A percentile compares a stretch with the other conserved stretches of the same genome.
Evolutionary conservation across 2,113 vertebrate genomes (phyloP).

Genomic region (Apteryx mantelli): DNA sequence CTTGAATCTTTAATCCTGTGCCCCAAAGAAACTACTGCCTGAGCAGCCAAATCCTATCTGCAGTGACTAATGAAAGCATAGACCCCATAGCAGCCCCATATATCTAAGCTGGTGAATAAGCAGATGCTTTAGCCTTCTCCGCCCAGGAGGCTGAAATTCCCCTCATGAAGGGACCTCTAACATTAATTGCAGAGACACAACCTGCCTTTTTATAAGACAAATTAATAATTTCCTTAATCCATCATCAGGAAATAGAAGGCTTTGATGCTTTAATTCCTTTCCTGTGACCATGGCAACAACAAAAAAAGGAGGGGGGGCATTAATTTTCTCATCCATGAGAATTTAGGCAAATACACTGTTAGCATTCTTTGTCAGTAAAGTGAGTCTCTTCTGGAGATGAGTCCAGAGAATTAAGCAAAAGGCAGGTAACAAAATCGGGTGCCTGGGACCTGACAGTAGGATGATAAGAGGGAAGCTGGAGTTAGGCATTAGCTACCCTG

Average conservation of each 20-base stretch:
- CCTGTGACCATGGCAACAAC: slow-evolving; percentile 72
- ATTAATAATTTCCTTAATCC: slow-evolving; percentile 70
- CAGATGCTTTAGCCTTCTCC: slow-evolving; percentile 32
- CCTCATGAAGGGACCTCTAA: slow-evolving; percentile 52
- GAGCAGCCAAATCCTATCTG: slow-evolving; percentile 44
- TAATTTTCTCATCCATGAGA: slow-evolving; percentile 61
- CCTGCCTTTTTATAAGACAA: slow-evolving; percentile 58
- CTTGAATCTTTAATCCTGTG: slow-evolving; percentile 58
- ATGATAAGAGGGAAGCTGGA: not conserved
- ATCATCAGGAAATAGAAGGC: slow-evolving; percentile 57
- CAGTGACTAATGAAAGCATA: slow-evolving; percentile 38
- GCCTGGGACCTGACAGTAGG: not conserved
- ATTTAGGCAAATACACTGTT: slow-evolving; percentile 30
- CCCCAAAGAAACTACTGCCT: slow-evolving; percentile 58
- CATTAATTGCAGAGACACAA: slow-evolving; percentile 58
- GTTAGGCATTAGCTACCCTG: not conserved
- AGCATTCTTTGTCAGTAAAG: not conserved
- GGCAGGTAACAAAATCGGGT: not conserved
- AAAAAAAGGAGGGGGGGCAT: not conserved
- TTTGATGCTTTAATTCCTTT: slow-evolving; percentile 71
- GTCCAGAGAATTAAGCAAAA: slow-evolving; percentile 6
- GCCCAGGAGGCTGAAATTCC: slow-evolving; percentile 65
- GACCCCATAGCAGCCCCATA: not conserved
- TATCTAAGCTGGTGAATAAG: slow-evolving; percentile 38
- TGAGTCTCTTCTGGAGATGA: not conserved